Conservation (phyloP, 2,113 vertebrate genomes). For the Fulmarus glacialis region DNA sequence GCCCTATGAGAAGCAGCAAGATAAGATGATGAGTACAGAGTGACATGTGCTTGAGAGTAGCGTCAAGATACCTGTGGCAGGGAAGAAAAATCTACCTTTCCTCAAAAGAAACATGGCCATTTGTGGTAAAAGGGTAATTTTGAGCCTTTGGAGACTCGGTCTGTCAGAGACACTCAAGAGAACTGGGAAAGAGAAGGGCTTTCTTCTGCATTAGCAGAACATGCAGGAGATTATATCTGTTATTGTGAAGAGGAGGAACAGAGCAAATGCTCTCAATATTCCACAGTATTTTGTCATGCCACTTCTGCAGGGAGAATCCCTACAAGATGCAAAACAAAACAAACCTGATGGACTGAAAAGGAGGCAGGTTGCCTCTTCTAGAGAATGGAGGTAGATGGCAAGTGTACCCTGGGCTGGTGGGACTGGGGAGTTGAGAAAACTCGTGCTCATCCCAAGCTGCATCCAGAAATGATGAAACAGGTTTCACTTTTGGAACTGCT, state of each 20-base stretch:
- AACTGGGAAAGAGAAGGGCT: not conserved
- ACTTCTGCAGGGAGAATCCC: not conserved
- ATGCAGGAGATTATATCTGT: not conserved
- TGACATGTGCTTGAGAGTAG: not conserved
- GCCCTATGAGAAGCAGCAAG: not conserved
- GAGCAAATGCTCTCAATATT: not conserved
- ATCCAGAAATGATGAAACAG: not conserved
- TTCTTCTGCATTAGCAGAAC: not conserved
- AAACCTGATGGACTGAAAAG: not conserved
- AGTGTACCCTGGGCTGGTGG: not conserved
- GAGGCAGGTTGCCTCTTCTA: not conserved
- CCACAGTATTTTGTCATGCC: not conserved
- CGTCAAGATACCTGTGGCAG: not conserved
- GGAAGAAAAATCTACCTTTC: not conserved
- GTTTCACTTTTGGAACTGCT: not conserved
- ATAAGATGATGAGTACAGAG: not conserved
- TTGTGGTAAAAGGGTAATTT: not conserved
- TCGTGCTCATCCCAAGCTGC: rapidly evolving
- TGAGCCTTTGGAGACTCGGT: not conserved
- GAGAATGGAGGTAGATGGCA: not conserved
- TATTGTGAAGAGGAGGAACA: not conserved
- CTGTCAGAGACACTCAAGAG: not conserved
- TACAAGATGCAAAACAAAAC: not conserved
- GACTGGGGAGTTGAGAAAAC: not conserved
- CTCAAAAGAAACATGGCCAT: not conserved